Evolutionary conservation across 2,113 vertebrate species (phyloP).

Genomic region (Syrmaticus mikado): DNA sequence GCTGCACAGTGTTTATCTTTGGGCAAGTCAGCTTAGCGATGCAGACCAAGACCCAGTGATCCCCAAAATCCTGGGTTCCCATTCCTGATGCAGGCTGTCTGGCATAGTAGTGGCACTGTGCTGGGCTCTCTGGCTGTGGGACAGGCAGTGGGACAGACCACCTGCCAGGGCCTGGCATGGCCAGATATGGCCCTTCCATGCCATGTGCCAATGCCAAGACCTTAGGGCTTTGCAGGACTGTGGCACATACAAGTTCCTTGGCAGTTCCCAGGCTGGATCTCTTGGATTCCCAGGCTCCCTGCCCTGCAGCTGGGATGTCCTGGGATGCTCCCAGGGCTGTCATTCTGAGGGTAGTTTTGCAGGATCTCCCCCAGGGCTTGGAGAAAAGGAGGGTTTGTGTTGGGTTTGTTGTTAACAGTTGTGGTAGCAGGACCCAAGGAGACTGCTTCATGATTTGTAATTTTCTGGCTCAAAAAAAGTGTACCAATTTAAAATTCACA

Average conservation of each 20-base stretch:
- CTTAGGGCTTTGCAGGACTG: neutral
- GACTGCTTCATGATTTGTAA: neutral
- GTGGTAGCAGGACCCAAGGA: neutral
- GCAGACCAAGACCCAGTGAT: neutral
- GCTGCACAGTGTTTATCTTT: neutral
- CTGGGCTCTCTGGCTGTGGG: neutral
- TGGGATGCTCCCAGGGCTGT: constrained; percentile 30
- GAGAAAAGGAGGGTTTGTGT: neutral
- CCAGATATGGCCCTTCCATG: fast-evolving
- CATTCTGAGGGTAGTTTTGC: neutral
- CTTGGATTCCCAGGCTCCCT: constrained; percentile 38
- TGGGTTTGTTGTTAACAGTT: neutral
- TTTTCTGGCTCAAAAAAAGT: neutral
- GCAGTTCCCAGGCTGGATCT: constrained; percentile 10
- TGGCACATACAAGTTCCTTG: constrained; percentile 8
- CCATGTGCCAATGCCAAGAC: neutral
- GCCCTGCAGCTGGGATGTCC: neutral
- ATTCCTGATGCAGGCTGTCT: neutral
- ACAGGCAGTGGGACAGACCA: neutral
- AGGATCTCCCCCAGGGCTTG: neutral
- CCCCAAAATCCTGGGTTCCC: neutral
- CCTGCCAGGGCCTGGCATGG: neutral
- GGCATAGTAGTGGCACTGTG: neutral
- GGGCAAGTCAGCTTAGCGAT: neutral
- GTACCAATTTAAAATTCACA: neutral